These are phyloP conservation scores for Diaprepes abbreviatus DNA, from an alignment of 2,888 invertebrate species.

Conservation along the genomic window DNA sequence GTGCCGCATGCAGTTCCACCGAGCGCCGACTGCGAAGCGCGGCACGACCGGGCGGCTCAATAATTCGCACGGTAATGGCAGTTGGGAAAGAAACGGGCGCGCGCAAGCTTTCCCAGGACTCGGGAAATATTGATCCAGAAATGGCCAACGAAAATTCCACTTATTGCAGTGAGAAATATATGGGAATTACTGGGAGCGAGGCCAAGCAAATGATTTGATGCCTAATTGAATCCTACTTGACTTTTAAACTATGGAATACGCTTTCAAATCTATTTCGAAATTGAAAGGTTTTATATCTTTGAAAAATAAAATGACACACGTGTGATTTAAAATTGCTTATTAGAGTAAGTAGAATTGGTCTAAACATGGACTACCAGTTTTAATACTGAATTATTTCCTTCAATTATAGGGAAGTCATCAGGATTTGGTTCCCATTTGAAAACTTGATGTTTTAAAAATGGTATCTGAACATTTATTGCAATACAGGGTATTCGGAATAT, in stretches of 20 bases:
- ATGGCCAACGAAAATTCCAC: constrained; percentile 52
- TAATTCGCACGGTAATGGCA: constrained; percentile 64
- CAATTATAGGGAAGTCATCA: too few relatives aligned
- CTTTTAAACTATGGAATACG: not conserved
- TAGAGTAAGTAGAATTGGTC: too few relatives aligned
- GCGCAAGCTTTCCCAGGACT: constrained; percentile 60
- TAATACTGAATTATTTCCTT: too few relatives aligned
- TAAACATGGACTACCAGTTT: too few relatives aligned
- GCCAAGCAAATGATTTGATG: constrained; percentile 21
- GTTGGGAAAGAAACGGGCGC: constrained; percentile 56
- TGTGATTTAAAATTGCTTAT: too few relatives aligned
- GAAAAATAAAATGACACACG: too few relatives aligned
- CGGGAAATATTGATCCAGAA: constrained; percentile 61
- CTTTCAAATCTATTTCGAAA: too few relatives aligned
- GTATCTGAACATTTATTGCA: too few relatives aligned
- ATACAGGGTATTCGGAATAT: too few relatives aligned
- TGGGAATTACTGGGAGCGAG: constrained; percentile 41
- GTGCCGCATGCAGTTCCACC: constrained; percentile 55
- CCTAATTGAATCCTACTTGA: constrained; percentile 13
- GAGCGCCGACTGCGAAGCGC: constrained; percentile 53
- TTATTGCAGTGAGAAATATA: constrained; percentile 47
- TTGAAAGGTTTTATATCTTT: too few relatives aligned
- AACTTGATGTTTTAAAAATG: too few relatives aligned
- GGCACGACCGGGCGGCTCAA: constrained; percentile 59
- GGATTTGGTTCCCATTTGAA: too few relatives aligned